Evolutionary conservation across 2,797 vertebrate genomes (phyloP), one percentile per base, ranked within the genome.

Genomic region (Channallabes apus): DNA sequence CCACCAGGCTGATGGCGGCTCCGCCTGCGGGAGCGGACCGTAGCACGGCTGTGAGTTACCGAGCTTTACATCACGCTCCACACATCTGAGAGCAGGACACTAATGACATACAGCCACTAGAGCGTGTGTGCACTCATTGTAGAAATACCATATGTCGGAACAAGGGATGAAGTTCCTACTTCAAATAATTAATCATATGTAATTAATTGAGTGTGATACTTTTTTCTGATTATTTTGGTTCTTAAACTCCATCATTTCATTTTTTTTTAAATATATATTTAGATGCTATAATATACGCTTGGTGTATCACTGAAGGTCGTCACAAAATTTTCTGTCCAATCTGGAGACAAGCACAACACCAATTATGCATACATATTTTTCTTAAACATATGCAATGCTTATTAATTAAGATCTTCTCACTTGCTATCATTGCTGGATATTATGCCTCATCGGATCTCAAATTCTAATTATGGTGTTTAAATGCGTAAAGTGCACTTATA

Each of bases 21-120:
- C 91, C 94, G 62, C 95, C 93, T 85, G 96, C 95, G 86, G 95
- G 94, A 88, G 91, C 95, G 85, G 96, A 96, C 91, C 91, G 96
- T 88, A 96, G 95, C 94, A 96, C 93, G 73, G 96, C 95, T 88
- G 96, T 96, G 93, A 96, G 96, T 96, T 87, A 41, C 86, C 51
- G 85, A 27, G 59, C 71, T 84, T 59, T 29, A 29, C 32, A 41
- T 61, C 32, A 59, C 54, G 54, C 61, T 12, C 32, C 65, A 59
- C 46, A 18, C 65, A 27, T 61, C 54, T 27, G 64, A 24, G 32
- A 22, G 17, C 76, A 54, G 32, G 0, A 79, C 6, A 62, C 77
- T 41, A 6, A 79, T 7, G 59, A 6, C 20, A 5, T 18, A 18
- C 18, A 8, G 64, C 27, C 32, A 64, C 58, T 3, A 64, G n/a